Percentiles rank a stretch among this genome's conserved stretches.
phyloP scores from a whole-genome alignment of 2,797 vertebrate species.

The Brachyrhaphis roseni region DNA sequence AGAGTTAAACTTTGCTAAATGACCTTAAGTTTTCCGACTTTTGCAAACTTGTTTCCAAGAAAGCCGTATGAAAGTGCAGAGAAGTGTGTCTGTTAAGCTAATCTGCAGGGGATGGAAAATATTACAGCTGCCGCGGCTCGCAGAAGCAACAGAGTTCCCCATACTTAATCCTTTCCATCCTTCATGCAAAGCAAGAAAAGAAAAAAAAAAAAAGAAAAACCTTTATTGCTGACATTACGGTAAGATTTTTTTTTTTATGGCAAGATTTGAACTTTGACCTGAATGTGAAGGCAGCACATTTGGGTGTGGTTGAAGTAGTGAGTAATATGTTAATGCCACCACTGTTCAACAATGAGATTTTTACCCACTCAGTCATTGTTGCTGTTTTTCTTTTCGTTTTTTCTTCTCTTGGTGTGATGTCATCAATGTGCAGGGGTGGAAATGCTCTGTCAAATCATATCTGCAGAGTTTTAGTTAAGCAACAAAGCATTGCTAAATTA shows the following conservation, averaged over 20 bases:
- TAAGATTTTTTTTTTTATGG: slow-evolving; percentile 34
- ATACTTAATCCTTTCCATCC: slow-evolving; percentile 24
- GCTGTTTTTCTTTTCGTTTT: slow-evolving; percentile 30
- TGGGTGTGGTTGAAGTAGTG: slow-evolving; percentile 61
- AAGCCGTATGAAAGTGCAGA: slow-evolving; percentile 50
- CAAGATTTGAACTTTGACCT: slow-evolving; percentile 70
- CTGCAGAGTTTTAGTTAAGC: slow-evolving; percentile 48
- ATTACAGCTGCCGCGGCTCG: slow-evolving; percentile 40
- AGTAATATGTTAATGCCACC: slow-evolving; percentile 49
- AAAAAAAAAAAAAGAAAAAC: neutral
- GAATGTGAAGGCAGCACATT: slow-evolving; percentile 43
- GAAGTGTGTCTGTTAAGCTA: slow-evolving; percentile 39
- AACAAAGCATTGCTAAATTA: slow-evolving; percentile 45
- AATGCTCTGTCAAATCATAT: slow-evolving; percentile 44
- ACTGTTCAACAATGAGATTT: slow-evolving; percentile 44
- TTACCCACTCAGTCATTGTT: slow-evolving; percentile 44
- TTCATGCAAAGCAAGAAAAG: slow-evolving; percentile 19
- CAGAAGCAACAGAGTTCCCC: slow-evolving; percentile 19
- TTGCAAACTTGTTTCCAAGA: slow-evolving; percentile 48
- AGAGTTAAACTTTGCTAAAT: slow-evolving; percentile 45
- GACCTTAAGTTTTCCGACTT: slow-evolving; percentile 50
- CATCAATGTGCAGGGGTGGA: slow-evolving; percentile 25
- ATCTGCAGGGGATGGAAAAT: slow-evolving; percentile 59
- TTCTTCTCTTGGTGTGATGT: slow-evolving; percentile 35
- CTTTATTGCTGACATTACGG: slow-evolving; percentile 41